A percentile compares a stretch with the other conserved stretches of the same genome.
Evolutionary conservation across 2,888 invertebrate genomes (phyloP).

Genomic region (Nymphalis c-album): DNA sequence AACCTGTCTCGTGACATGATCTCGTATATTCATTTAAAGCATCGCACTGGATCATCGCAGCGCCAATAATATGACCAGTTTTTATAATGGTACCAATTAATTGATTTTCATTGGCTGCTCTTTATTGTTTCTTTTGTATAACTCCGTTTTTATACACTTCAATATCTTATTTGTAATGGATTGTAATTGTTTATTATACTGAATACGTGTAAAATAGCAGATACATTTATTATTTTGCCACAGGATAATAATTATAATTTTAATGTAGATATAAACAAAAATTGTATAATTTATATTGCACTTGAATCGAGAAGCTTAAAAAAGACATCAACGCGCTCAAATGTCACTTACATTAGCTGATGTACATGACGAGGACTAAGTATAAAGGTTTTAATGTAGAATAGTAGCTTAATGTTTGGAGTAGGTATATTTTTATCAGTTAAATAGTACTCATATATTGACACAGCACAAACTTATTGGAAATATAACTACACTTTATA

Average conservation of each 20-base stretch:
- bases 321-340: constrained; percentile 52
- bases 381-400: background rate
- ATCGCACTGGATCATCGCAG: constrained; percentile 57
- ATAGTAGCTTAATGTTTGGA: background rate
- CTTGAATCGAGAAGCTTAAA: constrained; percentile 34
- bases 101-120: constrained; percentile 63
- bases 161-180: constrained; percentile 15
- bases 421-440: background rate
- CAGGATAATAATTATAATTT: background rate
- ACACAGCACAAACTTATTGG: too few relatives aligned
- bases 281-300: background rate
- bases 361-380: background rate
- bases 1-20: constrained; percentile 45
- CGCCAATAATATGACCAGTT: constrained; percentile 64
- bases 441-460: background rate
- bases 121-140: constrained; percentile 51
- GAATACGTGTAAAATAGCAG: background rate
- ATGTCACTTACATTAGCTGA: constrained; percentile 16
- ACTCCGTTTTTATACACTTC: constrained; percentile 42
- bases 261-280: background rate
- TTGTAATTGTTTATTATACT: background rate
- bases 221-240: background rate
- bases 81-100: constrained; percentile 62
- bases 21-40: constrained; percentile 64
- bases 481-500: background rate